These are phyloP conservation scores for Typhlichthys subterraneus DNA, from an alignment of 2,797 vertebrate genomes.

Conservation along the genomic window DNA sequence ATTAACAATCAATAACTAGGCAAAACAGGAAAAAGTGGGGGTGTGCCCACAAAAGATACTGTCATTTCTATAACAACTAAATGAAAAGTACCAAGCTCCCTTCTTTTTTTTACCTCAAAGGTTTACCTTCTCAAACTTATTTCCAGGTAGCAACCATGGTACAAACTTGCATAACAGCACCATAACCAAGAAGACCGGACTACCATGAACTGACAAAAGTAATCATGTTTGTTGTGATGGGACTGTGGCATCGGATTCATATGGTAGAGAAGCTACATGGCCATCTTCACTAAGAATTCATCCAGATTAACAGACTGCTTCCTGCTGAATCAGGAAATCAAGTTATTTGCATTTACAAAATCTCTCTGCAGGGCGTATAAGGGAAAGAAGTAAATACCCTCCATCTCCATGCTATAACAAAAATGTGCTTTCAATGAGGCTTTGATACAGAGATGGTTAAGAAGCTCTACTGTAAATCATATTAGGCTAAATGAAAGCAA, in stretches of 20 bases:
- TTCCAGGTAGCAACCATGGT: constrained; percentile 29
- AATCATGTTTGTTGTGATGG: constrained; percentile 16
- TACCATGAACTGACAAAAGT: background rate
- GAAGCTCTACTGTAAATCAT: no score
- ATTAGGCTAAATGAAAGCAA: no score
- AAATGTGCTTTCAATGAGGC: no score
- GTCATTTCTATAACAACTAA: background rate
- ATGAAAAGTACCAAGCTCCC: constrained; percentile 1
- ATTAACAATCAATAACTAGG: background rate
- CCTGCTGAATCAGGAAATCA: constrained; percentile 24
- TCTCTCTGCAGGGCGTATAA: constrained; percentile 21
- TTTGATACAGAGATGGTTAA: no score
- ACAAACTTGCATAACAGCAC: constrained; percentile 6
- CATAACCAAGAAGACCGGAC: constrained; percentile 3
- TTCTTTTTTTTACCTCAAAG: background rate
- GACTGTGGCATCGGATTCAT: constrained; percentile 18
- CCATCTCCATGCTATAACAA: no score
- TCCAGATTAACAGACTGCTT: constrained; percentile 15
- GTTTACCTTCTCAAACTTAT: constrained; percentile 5
- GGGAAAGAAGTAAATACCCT: constrained; percentile 34
- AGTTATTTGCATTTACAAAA: constrained; percentile 39
- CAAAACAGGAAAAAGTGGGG: no score
- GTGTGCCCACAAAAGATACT: no score
- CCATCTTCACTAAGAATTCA: background rate
- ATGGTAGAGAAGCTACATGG: background rate